These are phyloP conservation scores for Andrena flavipes DNA, from an alignment of 2,888 invertebrate species.

Conservation along the genomic window DNA sequence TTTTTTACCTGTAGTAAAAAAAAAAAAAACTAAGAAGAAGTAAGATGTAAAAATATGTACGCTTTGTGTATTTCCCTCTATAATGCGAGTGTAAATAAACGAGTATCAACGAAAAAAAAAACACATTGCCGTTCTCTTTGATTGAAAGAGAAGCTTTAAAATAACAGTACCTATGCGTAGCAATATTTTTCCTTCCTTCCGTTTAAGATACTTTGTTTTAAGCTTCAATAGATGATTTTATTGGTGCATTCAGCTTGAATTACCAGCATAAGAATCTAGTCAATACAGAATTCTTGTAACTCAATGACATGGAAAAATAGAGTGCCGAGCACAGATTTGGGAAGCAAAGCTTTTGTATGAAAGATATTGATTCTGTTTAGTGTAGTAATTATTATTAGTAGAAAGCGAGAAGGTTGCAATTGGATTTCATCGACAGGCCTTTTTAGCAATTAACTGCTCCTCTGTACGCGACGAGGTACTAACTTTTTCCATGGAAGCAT, in stretches of 20 bases:
- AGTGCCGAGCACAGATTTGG: conserved; percentile 21
- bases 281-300: conserved; percentile 70
- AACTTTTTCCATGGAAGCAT: conserved; percentile 51
- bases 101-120: conserved; percentile 9
- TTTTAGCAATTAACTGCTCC: conserved; percentile 21
- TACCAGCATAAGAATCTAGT: conserved; percentile 77
- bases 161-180: background rate
- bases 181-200: conserved; percentile 5
- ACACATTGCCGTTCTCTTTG: conserved; percentile 7
- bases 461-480: background rate
- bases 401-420: background rate
- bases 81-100: conserved; percentile 29
- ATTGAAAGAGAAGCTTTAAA: conserved; percentile 2
- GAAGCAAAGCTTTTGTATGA: conserved; percentile 10
- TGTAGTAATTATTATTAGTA: background rate
- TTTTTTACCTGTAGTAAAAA: conserved; percentile 37
- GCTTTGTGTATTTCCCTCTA: conserved; percentile 30
- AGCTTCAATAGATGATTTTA: conserved; percentile 13
- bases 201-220: conserved; percentile 15
- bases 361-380: conserved; percentile 8
- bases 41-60: background rate
- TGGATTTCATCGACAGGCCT: conserved; percentile 27
- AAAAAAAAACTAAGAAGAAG: background rate
- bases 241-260: conserved; percentile 50
- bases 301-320: conserved; percentile 58